These are phyloP conservation scores for Psococerastis gibbosa DNA, from an alignment of 2,888 invertebrate genomes.

Conservation along the genomic window DNA sequence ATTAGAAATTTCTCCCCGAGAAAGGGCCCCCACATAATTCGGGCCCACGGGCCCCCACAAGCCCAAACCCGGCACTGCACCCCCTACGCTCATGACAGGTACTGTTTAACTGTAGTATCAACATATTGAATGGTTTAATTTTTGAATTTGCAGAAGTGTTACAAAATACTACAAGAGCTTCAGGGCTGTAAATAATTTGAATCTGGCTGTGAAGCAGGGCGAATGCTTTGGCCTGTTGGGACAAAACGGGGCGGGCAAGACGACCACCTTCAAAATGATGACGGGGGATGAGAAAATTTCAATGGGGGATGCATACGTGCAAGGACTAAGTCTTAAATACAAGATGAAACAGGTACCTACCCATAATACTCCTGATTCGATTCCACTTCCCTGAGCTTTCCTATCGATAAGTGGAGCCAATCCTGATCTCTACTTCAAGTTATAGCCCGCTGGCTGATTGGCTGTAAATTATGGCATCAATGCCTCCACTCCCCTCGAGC, in stretches of 20 bases:
- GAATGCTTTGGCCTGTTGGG: slow-evolving; percentile 72
- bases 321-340: slow-evolving; percentile 27
- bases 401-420: too few species aligned
- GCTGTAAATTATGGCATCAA: too few species aligned
- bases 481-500: too few species aligned
- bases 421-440: too few species aligned
- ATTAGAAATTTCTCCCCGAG: too few species aligned
- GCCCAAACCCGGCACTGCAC: too few species aligned
- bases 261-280: slow-evolving; percentile 76
- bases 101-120: too few species aligned
- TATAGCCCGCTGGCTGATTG: too few species aligned
- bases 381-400: too few species aligned
- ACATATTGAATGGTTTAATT: neutral
- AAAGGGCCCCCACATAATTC: too few species aligned
- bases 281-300: slow-evolving; percentile 62
- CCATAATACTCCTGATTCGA: neutral
- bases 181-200: slow-evolving; percentile 61
- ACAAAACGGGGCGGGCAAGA: slow-evolving; percentile 76
- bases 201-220: slow-evolving; percentile 42
- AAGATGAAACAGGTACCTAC: slow-evolving; percentile 19
- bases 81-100: too few species aligned
- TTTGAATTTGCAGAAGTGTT: slow-evolving; percentile 28
- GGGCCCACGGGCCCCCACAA: too few species aligned
- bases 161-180: slow-evolving; percentile 57
- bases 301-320: slow-evolving; percentile 48